Conservation (phyloP, 2,113 vertebrate species). For the Eolophus roseicapilla region DNA sequence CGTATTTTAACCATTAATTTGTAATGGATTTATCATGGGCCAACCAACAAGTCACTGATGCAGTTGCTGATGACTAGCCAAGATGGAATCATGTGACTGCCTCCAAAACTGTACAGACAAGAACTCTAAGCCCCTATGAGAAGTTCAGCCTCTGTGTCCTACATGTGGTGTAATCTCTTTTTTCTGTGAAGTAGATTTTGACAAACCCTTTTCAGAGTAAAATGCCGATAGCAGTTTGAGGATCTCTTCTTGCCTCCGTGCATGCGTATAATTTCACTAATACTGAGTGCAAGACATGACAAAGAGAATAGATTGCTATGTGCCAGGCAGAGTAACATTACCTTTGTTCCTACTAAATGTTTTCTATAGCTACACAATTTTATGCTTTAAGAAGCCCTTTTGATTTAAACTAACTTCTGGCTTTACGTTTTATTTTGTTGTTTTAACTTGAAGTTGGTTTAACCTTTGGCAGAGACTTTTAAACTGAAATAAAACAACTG, state of each 20-base stretch:
- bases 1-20: neutral
- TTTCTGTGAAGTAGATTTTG: neutral
- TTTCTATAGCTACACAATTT: constrained; percentile 46
- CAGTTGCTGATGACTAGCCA: neutral
- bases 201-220: neutral
- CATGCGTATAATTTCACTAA: constrained; percentile 50
- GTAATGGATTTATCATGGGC: neutral
- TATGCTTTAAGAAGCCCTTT: neutral
- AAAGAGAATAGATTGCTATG: neutral
- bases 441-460: neutral
- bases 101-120: neutral
- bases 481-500: constrained; percentile 3
- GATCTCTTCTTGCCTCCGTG: constrained; percentile 3
- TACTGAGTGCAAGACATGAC: neutral
- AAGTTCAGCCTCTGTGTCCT: neutral
- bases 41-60: neutral
- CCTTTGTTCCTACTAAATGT: constrained; percentile 58
- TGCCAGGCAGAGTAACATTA: constrained; percentile 54
- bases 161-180: neutral
- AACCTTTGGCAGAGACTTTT: constrained; percentile 2
- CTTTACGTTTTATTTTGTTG: neutral
- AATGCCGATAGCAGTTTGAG: neutral
- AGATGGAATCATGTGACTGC: neutral
- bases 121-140: neutral
- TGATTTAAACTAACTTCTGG: constrained; percentile 48